Percentiles rank a stretch among this genome's conserved stretches.
Conservation (phyloP, 2,797 vertebrate genomes). For the Gymnothorax javanicus region DNA sequence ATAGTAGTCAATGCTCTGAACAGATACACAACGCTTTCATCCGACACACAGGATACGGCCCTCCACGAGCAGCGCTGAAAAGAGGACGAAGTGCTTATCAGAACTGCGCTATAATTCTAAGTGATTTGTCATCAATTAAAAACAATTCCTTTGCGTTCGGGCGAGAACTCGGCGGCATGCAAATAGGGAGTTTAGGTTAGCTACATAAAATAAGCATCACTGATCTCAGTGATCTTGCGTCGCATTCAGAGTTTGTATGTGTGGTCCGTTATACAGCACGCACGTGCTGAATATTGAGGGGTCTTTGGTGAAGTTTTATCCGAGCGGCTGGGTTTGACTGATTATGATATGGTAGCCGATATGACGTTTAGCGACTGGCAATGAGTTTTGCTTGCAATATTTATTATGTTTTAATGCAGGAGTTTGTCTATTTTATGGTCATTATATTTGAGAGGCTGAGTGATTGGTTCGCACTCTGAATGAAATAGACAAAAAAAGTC, state of each 20-base stretch:
- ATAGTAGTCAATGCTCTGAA: background rate
- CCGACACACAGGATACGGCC: background rate
- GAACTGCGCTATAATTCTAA: background rate
- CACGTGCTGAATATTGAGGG: background rate
- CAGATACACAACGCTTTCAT: background rate
- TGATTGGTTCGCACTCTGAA: too few relatives aligned
- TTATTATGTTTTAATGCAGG: background rate
- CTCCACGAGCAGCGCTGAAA: background rate
- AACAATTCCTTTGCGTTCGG: background rate
- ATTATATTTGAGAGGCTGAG: background rate
- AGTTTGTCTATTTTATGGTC: background rate
- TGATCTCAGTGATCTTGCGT: background rate
- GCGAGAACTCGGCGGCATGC: background rate
- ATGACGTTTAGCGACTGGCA: background rate
- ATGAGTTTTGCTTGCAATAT: background rate
- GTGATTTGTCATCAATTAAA: background rate
- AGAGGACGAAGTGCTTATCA: background rate
- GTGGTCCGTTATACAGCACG: background rate
- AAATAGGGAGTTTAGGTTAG: background rate
- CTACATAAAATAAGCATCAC: background rate
- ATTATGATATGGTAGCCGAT: background rate
- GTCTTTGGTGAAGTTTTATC: background rate
- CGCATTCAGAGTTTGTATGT: background rate
- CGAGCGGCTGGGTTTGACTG: background rate
- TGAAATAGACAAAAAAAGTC: too few relatives aligned